Evolutionary conservation across 2,113 vertebrate genomes (phyloP), one percentile per base, ranked within the genome.

Genomic region (Etia nguti): DNA sequence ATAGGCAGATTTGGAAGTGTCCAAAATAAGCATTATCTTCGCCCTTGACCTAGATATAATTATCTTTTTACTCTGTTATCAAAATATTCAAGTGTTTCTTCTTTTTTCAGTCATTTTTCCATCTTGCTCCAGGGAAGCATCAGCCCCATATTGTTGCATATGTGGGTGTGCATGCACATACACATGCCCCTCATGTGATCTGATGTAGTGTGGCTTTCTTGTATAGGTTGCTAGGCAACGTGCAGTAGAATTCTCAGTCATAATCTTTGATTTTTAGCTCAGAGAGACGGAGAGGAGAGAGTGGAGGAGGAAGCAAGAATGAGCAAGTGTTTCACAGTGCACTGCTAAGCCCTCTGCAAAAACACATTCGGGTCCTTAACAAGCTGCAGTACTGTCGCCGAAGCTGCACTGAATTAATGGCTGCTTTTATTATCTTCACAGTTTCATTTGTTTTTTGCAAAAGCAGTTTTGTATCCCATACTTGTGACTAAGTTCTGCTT

Each of bases 221-320:
- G 85, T 93, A 81, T 88, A 54, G 81, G 96, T 96, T 95, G 94
- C 96, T 92, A 96, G 94, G 95, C 95, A 97, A 96, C 96, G 55
- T 94, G 90, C 86, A 92, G 88, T 91, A 87, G 65, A 88, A 89
- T 95, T 93, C 56, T 91, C 94, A 90, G 93, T 92, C 84, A 90
- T 91, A 93, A 92, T 95, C 93, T 95, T 92, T 95, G 92, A 94
- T 94, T 94, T 68, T 94, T 88, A 91, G 90, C 89, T 92, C 87
- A 73, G 80, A 88, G 90, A 93, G 80, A 89, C 29, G 24, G 90
- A 95, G 84, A 91, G 41, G 79, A 92, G 48, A 18, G 55, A 82
- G 86, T 62, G 79, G 84, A 92, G 84, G 65, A 86, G 80, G 77
- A 85, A 77, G 77, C 60, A 80, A 88, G 89, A 91, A 83, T 87